Evolutionary conservation across 2,888 invertebrate species (phyloP).

Genomic region (Neoscelio sp.): DNA sequence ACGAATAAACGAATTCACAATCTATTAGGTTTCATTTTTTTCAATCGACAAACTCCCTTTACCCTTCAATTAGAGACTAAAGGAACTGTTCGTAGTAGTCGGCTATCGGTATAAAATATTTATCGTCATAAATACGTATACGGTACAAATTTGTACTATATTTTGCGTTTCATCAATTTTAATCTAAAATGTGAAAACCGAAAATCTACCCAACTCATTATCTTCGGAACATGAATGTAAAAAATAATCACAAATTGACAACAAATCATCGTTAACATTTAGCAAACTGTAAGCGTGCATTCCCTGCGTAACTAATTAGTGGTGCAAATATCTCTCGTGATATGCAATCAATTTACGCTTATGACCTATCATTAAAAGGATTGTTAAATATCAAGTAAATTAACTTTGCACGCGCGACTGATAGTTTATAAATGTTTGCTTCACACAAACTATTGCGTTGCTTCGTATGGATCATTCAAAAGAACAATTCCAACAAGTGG

Average conservation of each 20-base stretch:
- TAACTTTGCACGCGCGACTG: conserved; percentile 58
- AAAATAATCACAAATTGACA: conserved; percentile 4
- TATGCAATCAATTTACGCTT: conserved; percentile 46
- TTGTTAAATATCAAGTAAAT: conserved; percentile 32
- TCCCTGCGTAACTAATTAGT: conserved; percentile 39
- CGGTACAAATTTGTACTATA: too few species aligned
- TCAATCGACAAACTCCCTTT: too few species aligned
- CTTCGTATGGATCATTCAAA: conserved; percentile 23
- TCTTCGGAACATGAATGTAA: too few species aligned
- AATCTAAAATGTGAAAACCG: too few species aligned
- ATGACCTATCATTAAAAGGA: conserved; percentile 25
- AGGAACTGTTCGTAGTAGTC: too few species aligned
- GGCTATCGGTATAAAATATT: too few species aligned
- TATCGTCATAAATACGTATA: too few species aligned
- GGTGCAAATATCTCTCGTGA: conserved; percentile 45
- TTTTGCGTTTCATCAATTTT: too few species aligned
- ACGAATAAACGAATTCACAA: conserved; percentile 13
- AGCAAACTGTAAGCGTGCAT: conserved; percentile 33
- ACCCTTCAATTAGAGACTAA: too few species aligned
- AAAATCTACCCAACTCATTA: too few species aligned
- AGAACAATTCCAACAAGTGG: conserved; percentile 17
- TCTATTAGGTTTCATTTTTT: too few species aligned
- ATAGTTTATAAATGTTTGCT: conserved; percentile 50
- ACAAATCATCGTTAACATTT: conserved; percentile 41
- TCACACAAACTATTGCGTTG: conserved; percentile 31